These are phyloP conservation scores for Drosophila littoralis DNA, from an alignment of 1,140 invertebrate genomes.

Conservation along the genomic window DNA sequence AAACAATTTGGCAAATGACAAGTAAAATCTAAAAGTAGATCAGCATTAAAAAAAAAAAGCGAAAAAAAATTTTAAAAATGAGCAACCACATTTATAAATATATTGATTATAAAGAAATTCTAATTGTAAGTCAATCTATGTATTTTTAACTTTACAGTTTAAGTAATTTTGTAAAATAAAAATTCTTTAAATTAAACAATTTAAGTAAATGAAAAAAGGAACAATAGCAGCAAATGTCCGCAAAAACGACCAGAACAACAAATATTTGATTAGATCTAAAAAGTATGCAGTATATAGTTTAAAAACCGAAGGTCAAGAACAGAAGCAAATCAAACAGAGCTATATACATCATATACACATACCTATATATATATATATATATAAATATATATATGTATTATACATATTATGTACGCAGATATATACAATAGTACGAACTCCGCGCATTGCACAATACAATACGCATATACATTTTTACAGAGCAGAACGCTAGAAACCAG, in stretches of 20 bases:
- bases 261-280: slow-evolving; percentile 29
- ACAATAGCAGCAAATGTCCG: slow-evolving; percentile 55
- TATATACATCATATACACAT: slow-evolving; percentile 63
- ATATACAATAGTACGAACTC: slow-evolving; percentile 62
- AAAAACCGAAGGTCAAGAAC: slow-evolving; percentile 67
- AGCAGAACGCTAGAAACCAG: slow-evolving; percentile 41
- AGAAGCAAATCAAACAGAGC: slow-evolving; percentile 82
- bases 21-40: slow-evolving; percentile 49
- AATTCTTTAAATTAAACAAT: slow-evolving; percentile 71
- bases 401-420: too few species aligned
- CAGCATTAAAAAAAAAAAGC: slow-evolving; percentile 47
- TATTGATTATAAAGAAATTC: slow-evolving; percentile 71
- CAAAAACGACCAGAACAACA: slow-evolving; percentile 41
- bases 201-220: slow-evolving; percentile 50
- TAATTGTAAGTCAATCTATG: slow-evolving; percentile 75
- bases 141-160: slow-evolving; percentile 75
- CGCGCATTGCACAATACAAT: slow-evolving; percentile 59
- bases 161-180: slow-evolving; percentile 83
- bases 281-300: slow-evolving; percentile 15
- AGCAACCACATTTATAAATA: slow-evolving; percentile 60
- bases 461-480: slow-evolving; percentile 75
- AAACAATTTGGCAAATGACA: slow-evolving; percentile 46
- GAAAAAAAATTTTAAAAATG: slow-evolving; percentile 40
- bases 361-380: slow-evolving; percentile 63
- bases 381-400: slow-evolving; percentile 30